Percentiles rank a stretch among this genome's conserved stretches.
Conservation (phyloP, 2,797 vertebrate species). For the Microcaecilia unicolor region DNA sequence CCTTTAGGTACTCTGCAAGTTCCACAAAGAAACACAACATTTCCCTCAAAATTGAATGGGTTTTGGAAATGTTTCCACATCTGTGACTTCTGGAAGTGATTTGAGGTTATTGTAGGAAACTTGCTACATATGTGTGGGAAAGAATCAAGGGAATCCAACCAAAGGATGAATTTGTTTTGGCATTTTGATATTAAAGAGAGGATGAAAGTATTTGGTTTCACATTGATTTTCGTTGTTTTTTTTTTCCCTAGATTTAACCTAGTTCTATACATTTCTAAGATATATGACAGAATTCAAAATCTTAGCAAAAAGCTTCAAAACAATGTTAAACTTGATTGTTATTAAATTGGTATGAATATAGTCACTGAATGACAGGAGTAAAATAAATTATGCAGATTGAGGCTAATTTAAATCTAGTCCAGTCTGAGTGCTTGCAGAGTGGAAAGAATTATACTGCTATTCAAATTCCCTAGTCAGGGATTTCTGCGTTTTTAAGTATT, state of each 20-base stretch:
- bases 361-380: slow-evolving; percentile 32
- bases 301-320: slow-evolving; percentile 12
- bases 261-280: slow-evolving; percentile 14
- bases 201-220: slow-evolving; percentile 8
- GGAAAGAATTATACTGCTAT: slow-evolving; percentile 8
- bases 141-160: too few species aligned
- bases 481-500: too few species aligned
- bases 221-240: too few species aligned
- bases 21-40: too few species aligned
- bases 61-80: too few species aligned
- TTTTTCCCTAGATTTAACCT: background rate
- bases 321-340: slow-evolving; percentile 25
- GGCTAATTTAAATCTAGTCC: slow-evolving; percentile 39
- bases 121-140: too few species aligned
- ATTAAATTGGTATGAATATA: slow-evolving; percentile 38
- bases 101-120: too few species aligned
- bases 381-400: slow-evolving; percentile 41
- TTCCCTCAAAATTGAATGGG: too few species aligned
- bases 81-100: too few species aligned
- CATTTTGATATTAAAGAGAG: background rate
- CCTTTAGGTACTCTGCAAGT: too few species aligned
- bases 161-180: slow-evolving; percentile 12
- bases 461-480: background rate
- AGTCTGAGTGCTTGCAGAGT: slow-evolving; percentile 27
- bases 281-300: too few species aligned